Conservation (phyloP, 2,113 vertebrate species). For the Cariama cristata region DNA sequence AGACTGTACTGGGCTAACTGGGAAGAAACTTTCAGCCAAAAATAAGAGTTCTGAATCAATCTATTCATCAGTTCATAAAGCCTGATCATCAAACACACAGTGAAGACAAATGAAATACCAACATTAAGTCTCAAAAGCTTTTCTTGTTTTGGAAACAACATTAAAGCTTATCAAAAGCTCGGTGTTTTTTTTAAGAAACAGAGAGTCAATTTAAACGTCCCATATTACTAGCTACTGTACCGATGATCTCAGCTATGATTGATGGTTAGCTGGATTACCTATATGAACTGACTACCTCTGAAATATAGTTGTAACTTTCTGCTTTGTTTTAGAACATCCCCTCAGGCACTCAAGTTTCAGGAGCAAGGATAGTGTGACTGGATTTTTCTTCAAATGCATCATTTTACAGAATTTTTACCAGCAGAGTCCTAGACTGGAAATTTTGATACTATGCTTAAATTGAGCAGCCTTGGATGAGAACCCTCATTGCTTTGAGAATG, state of each 20-base stretch:
- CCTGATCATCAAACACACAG: not conserved
- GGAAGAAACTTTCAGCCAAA: not conserved
- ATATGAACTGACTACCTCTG: not conserved
- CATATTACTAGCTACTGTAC: not conserved
- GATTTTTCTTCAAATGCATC: not conserved
- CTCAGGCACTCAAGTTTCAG: not conserved
- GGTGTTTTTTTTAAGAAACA: not conserved
- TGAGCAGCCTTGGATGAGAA: not conserved
- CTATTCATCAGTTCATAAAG: not conserved
- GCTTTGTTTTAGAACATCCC: not conserved
- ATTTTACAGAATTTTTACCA: not conserved
- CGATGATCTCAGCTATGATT: not conserved
- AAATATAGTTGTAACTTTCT: not conserved
- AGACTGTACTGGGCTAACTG: not conserved
- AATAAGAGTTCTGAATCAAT: not conserved
- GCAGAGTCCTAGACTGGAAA: not conserved
- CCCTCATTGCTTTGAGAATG: not conserved
- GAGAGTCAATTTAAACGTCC: not conserved
- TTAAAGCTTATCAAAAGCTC: not conserved
- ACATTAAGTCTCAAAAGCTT: not conserved
- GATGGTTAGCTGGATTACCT: not conserved
- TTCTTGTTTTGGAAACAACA: not conserved
- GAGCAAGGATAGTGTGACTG: not conserved
- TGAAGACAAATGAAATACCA: not conserved
- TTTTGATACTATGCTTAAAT: not conserved